These are phyloP conservation scores for Eulemur macaco DNA, from an alignment of 2,113 vertebrate genomes.

Conservation along the genomic window DNA sequence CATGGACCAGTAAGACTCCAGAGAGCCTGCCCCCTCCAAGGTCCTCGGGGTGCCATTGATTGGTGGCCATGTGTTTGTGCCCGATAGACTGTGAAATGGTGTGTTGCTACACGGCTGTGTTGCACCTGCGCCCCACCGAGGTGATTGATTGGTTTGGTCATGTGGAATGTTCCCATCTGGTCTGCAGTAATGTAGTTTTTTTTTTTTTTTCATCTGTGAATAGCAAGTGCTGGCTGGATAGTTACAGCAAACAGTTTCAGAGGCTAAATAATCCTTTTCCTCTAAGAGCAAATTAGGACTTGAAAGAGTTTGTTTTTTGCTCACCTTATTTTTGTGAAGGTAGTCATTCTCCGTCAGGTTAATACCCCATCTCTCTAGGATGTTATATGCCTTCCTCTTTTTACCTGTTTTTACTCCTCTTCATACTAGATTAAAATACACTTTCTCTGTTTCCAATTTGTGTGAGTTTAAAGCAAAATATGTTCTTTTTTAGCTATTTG, in stretches of 20 bases:
- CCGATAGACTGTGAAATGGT: constrained; percentile 99
- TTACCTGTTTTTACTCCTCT: background rate
- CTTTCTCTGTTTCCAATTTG: constrained; percentile 48
- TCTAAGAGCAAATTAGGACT: constrained; percentile 80
- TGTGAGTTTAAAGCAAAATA: constrained; percentile 50
- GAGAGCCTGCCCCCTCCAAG: constrained; percentile 90
- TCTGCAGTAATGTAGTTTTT: constrained; percentile 95
- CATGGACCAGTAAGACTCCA: constrained; percentile 95
- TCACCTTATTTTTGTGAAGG: constrained; percentile 60
- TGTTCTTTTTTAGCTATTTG: background rate
- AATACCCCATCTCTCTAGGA: background rate
- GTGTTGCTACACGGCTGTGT: constrained; percentile 99
- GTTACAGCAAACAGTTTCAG: constrained; percentile 85
- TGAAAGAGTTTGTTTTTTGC: constrained; percentile 59
- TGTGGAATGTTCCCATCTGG: constrained; percentile 99
- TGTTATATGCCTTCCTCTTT: constrained; percentile 34
- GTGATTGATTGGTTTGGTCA: constrained; percentile 99
- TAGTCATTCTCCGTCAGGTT: background rate
- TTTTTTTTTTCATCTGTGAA: constrained; percentile 83
- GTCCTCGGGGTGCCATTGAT: constrained; percentile 99
- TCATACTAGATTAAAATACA: constrained; percentile 29
- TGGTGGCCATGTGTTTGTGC: constrained; percentile 99
- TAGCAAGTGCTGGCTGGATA: constrained; percentile 88
- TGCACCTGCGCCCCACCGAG: constrained; percentile 99
- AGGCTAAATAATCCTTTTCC: constrained; percentile 88